Evolutionary conservation across 2,113 vertebrate species (phyloP).

Genomic region (Microcebus ravelobensis): DNA sequence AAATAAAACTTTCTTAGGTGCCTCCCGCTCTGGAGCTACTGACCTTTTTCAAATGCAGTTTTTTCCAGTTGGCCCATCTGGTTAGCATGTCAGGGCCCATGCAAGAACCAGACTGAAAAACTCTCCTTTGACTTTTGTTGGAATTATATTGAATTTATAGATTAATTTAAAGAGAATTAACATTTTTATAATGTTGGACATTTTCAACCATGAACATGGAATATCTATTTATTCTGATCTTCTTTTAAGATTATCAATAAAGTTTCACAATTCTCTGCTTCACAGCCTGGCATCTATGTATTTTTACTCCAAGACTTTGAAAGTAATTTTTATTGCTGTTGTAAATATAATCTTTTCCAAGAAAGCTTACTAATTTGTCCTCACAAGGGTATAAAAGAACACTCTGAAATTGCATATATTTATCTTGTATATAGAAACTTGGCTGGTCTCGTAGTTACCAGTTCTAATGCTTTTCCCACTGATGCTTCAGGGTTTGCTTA

Average conservation of each 20-base stretch:
- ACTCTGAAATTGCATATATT: accelerated
- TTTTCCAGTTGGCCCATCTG: neutral
- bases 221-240: neutral
- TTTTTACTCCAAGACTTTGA: neutral
- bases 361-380: neutral
- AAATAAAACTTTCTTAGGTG: neutral
- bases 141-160: neutral
- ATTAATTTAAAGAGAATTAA: neutral
- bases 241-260: neutral
- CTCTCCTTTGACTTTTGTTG: neutral
- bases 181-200: neutral
- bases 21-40: neutral
- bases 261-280: neutral
- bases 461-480: neutral
- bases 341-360: neutral
- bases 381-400: neutral
- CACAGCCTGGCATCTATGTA: no score
- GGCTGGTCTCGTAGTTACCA: neutral
- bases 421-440: neutral
- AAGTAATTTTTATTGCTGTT: neutral
- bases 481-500: neutral
- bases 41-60: neutral
- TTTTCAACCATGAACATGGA: neutral
- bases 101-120: neutral
- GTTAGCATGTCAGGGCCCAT: neutral